Evolutionary conservation across 1,140 invertebrate species (phyloP).

Genomic region (Heliothis subflexa): DNA sequence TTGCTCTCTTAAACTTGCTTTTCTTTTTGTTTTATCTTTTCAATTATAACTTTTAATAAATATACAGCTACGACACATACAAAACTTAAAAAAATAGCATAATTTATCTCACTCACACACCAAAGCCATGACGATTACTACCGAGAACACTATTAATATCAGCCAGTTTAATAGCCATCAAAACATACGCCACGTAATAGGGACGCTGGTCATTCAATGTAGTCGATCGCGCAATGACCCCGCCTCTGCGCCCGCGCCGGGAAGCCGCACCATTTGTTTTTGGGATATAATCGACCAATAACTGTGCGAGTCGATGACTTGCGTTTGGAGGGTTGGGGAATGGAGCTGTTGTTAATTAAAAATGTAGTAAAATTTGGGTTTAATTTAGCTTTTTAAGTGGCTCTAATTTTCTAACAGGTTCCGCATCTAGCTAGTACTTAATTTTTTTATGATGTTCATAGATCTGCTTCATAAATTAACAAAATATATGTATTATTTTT

Average conservation of each 20-base stretch:
- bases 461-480: too few relatives aligned
- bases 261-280: conserved; percentile 64
- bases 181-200: conserved; percentile 62
- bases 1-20: not conserved
- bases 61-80: not conserved
- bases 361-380: conserved; percentile 11
- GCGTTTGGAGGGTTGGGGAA: conserved; percentile 46
- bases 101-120: conserved; percentile 33
- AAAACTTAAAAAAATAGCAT: not conserved
- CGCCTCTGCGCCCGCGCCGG: conserved; percentile 58
- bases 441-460: not conserved
- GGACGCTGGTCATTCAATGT: conserved; percentile 71
- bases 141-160: conserved; percentile 26
- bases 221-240: conserved; percentile 77
- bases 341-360: conserved; percentile 31
- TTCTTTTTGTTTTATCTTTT: too few relatives aligned
- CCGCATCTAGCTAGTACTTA: not conserved
- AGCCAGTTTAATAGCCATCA: conserved; percentile 54
- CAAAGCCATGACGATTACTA: conserved; percentile 32
- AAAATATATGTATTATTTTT: too few relatives aligned
- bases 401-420: not conserved
- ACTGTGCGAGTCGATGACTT: conserved; percentile 49
- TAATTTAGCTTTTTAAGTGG: conserved; percentile 17
- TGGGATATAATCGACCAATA: conserved; percentile 69
- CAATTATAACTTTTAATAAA: too few relatives aligned